Base-by-base conservation (phyloP, 2,113 vertebrate species). In the Diadophis punctatus region DNA sequence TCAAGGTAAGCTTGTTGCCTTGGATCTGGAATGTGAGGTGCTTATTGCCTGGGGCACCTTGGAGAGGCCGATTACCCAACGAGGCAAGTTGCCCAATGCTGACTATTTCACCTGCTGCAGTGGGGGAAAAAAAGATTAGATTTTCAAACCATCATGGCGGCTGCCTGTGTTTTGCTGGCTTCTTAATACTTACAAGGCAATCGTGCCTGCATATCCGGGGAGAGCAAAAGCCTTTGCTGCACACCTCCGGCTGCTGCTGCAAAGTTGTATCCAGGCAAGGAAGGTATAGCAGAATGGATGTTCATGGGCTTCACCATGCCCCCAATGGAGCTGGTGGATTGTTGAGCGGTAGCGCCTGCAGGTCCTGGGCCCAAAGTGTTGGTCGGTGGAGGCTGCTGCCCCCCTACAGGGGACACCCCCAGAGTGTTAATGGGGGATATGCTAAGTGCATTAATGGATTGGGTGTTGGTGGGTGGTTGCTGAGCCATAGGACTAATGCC, bases 1-100 rank as follows among this genome's bases (percentile, higher is more conserved):
- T 98, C 94, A 99, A 97, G 84, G 99, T 99, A 93, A 99, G 97
- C 95, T 99, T 99, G 98, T 98, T 98, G 93, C 98, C 99, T 96
- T 99, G 98, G 90, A 99, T 98, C 96, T 99, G 99, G 96, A 99
- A 98, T 95, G 99, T 99, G 95, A 99, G 98, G 0, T 98, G 98
- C 95, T 99, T 99, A 94, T 98, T 98, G 96, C 98, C 98, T 93
- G 98, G 98, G 93, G 98, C 97, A 2, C 98, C 98, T 1, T 98
- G 98, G 49, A 98, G 96, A 20, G 98, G 99, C 46, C 98, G 98
- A 8, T 98, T 98, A 14, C 98, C 98, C 93, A 99, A 94, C 0
- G 98, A 99, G 46, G 99, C 98, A 46, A 99, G 97, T 95, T 99
- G 98, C n/a, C 98, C 98, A 0, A 99, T 99, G 96, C 98, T 99